Evolutionary conservation across 2,113 vertebrate species (phyloP).

Genomic region (Indri indri): DNA sequence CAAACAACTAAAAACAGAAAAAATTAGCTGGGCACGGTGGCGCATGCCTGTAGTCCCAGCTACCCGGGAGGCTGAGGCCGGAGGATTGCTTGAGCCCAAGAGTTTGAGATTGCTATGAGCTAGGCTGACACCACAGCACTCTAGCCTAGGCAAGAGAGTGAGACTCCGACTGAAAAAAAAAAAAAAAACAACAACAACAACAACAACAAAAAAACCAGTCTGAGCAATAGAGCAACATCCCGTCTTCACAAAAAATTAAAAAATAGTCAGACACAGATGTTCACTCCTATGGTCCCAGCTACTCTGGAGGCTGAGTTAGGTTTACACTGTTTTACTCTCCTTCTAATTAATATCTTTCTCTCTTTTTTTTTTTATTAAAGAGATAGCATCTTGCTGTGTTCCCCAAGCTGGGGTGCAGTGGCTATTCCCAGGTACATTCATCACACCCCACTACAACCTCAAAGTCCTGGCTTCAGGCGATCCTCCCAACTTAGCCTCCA

Average conservation of each 20-base stretch:
- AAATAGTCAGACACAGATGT: neutral
- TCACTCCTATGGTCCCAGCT: neutral
- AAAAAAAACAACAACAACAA: too few relatives aligned
- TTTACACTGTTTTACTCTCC: neutral
- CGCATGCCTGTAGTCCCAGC: too few relatives aligned
- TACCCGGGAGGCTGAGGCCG: too few relatives aligned
- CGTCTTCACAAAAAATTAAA: neutral
- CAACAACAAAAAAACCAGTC: neutral
- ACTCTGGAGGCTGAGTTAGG: neutral
- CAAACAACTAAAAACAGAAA: too few relatives aligned
- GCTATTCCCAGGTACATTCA: neutral
- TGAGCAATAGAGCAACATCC: neutral
- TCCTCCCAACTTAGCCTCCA: neutral
- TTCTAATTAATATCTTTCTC: neutral
- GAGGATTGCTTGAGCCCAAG: too few relatives aligned
- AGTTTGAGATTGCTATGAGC: too few relatives aligned
- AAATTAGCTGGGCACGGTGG: too few relatives aligned
- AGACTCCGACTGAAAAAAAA: too few relatives aligned
- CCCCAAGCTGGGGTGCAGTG: neutral
- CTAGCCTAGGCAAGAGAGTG: too few relatives aligned
- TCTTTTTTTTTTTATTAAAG: neutral
- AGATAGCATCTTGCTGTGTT: neutral
- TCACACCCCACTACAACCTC: neutral
- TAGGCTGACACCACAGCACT: too few relatives aligned
- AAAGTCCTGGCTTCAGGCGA: neutral